Percentiles rank a stretch among this genome's conserved stretches.
Conservation (phyloP, 2,888 invertebrate species). For the Crocallis elinguaria region DNA sequence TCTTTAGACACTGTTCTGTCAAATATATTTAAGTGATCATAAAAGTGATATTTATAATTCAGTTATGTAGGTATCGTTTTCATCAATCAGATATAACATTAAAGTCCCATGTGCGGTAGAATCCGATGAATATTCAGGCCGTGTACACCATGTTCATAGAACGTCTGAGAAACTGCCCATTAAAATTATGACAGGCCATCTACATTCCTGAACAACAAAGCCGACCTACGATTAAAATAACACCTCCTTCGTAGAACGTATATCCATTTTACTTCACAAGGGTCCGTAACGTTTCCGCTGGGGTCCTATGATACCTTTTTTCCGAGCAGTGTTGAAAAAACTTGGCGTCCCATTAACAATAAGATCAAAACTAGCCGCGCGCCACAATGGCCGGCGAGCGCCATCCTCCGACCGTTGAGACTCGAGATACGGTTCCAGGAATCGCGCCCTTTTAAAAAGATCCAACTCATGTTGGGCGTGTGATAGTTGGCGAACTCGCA, state of each 20-base stretch:
- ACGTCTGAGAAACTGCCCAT: constrained; percentile 77
- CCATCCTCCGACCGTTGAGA: constrained; percentile 76
- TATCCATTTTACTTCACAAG: constrained; percentile 82
- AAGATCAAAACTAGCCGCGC: constrained; percentile 84
- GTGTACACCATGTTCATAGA: constrained; percentile 64
- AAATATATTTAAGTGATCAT: constrained; percentile 7
- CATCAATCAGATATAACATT: constrained; percentile 16
- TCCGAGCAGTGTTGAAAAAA: constrained; percentile 79
- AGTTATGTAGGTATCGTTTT: constrained; percentile 13
- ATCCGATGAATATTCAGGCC: constrained; percentile 70
- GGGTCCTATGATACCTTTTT: constrained; percentile 81
- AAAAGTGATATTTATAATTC: constrained; percentile 12
- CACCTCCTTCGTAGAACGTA: constrained; percentile 82
- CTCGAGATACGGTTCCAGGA: constrained; percentile 76
- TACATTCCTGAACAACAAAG: constrained; percentile 83
- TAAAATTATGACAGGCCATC: constrained; percentile 83
- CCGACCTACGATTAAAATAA: constrained; percentile 82
- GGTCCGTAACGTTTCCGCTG: constrained; percentile 83
- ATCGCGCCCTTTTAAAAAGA: constrained; percentile 78
- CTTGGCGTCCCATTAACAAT: constrained; percentile 84
- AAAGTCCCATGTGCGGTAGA: constrained; percentile 31
- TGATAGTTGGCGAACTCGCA: constrained; percentile 74
- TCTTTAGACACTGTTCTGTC: background rate
- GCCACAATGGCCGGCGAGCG: constrained; percentile 79
- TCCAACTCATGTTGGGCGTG: constrained; percentile 80